phyloP scores from a whole-genome alignment of 2,113 vertebrate genomes.

The Callospermophilus lateralis region DNA sequence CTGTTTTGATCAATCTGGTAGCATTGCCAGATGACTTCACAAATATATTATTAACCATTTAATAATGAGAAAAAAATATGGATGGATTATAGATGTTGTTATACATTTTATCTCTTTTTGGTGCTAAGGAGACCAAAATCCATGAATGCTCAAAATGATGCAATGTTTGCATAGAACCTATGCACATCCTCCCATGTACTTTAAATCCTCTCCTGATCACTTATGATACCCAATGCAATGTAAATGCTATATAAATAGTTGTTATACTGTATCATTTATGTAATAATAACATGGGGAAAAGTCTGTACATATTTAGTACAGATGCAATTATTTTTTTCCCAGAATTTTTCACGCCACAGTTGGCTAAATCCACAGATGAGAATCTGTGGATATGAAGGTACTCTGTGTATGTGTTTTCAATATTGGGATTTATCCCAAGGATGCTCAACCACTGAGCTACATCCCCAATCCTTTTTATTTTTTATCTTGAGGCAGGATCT shows the following conservation, averaged over 20 bases:
- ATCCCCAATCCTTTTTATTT: background rate
- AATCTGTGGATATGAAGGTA: background rate
- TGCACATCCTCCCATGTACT: background rate
- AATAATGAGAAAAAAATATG: background rate
- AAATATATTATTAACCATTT: conserved; percentile 14
- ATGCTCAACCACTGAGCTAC: background rate
- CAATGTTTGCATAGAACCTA: background rate
- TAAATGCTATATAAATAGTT: background rate
- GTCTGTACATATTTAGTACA: background rate
- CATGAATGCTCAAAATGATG: background rate
- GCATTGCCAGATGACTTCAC: background rate
- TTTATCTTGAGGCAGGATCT: background rate
- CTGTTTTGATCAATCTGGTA: conserved; percentile 8
- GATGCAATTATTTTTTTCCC: background rate
- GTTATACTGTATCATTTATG: background rate
- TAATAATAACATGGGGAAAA: background rate
- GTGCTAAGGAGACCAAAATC: background rate
- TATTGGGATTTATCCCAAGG: background rate
- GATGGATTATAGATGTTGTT: background rate
- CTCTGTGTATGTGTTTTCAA: background rate
- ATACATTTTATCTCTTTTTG: background rate
- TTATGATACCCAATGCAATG: background rate
- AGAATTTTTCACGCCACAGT: background rate
- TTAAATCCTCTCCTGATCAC: background rate
- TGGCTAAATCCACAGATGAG: background rate